Percentiles rank a stretch among this genome's conserved stretches.
These are phyloP conservation scores for Automeris io DNA, from an alignment of 2,888 invertebrate genomes.

Conservation along the genomic window DNA sequence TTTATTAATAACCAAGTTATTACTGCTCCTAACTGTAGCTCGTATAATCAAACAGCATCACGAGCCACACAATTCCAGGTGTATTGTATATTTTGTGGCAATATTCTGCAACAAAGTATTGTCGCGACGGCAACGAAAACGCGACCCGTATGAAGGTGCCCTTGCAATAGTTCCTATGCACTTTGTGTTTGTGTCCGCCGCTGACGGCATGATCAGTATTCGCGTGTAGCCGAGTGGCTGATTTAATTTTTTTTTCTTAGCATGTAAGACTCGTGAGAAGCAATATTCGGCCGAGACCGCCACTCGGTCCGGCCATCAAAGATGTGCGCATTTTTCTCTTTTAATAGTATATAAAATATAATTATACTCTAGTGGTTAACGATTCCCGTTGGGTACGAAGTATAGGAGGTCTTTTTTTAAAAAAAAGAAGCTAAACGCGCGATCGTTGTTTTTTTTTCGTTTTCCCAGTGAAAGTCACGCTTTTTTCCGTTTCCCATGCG, in stretches of 20 bases:
- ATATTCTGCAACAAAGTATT: too few relatives aligned
- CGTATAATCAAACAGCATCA: too few relatives aligned
- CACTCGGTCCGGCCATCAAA: constrained; percentile 53
- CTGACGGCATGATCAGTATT: constrained; percentile 43
- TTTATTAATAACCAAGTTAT: too few relatives aligned
- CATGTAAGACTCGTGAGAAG: constrained; percentile 45
- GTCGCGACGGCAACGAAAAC: constrained; percentile 5
- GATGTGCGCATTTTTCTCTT: constrained; percentile 62
- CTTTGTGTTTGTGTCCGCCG: constrained; percentile 29
- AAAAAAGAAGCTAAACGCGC: too few relatives aligned
- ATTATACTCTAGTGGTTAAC: constrained; percentile 5
- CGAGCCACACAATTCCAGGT: too few relatives aligned
- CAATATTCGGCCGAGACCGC: constrained; percentile 28
- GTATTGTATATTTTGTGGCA: too few relatives aligned
- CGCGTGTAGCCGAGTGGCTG: constrained; percentile 43
- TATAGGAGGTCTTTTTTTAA: too few relatives aligned
- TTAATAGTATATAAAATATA: too few relatives aligned
- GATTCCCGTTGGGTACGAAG: constrained; percentile 9
- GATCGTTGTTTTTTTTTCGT: too few relatives aligned
- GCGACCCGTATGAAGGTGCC: constrained; percentile 20
- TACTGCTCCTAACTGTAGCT: too few relatives aligned
- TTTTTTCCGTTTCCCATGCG: background rate
- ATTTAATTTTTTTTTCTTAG: too few relatives aligned
- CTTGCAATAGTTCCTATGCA: constrained; percentile 47
- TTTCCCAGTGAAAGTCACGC: background rate